Evolutionary conservation across 2,797 vertebrate species (phyloP).

Genomic region (Babyrousa celebensis): DNA sequence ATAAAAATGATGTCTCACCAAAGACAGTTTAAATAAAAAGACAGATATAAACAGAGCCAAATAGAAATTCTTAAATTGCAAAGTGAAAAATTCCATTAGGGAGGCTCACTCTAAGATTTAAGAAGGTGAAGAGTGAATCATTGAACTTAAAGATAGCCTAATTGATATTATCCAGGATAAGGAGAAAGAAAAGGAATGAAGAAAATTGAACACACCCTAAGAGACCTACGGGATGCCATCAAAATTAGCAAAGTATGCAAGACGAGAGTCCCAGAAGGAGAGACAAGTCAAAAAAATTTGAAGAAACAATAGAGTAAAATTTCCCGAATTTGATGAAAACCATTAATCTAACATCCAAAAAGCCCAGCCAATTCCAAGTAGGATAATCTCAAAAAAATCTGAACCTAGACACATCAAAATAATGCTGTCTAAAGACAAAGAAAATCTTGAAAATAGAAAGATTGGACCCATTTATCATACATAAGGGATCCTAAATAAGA

Average conservation of each 20-base stretch:
- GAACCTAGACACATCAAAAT: not conserved
- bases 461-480: not conserved
- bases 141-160: not conserved
- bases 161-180: not conserved
- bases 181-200: not conserved
- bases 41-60: not conserved
- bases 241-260: not conserved
- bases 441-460: not conserved
- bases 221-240: not conserved
- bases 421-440: not conserved
- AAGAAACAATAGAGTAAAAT: slow-evolving; percentile 12
- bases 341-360: slow-evolving; percentile 4
- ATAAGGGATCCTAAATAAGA: not conserved
- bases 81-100: not conserved
- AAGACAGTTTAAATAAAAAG: not conserved
- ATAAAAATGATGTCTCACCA: not conserved
- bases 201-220: not conserved
- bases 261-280: not conserved
- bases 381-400: not conserved
- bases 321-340: slow-evolving; percentile 9
- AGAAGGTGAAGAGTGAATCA: not conserved
- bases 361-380: not conserved
- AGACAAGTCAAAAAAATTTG: not conserved
- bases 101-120: not conserved
- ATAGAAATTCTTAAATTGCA: not conserved